Percentiles rank a stretch among this genome's conserved stretches.
These are phyloP conservation scores for Pogona vitticeps DNA, from an alignment of 2,113 vertebrate genomes.

Conservation along the genomic window DNA sequence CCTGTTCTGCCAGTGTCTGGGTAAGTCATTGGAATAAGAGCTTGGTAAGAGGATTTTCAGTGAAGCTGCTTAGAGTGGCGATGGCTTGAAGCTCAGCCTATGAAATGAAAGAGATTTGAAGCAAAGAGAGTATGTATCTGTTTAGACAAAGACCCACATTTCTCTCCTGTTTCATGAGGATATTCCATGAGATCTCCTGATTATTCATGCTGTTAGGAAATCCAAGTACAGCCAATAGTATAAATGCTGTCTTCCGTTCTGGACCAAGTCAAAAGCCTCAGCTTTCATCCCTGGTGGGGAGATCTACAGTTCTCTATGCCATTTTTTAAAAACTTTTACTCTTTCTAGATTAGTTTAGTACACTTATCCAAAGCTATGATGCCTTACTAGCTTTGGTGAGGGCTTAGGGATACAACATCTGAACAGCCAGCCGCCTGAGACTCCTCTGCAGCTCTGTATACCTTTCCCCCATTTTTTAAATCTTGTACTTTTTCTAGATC, in stretches of 20 bases:
- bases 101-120: slow-evolving; percentile 19
- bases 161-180: not conserved
- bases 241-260: not conserved
- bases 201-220: slow-evolving; percentile 18
- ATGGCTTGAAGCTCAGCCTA: not conserved
- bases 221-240: not conserved
- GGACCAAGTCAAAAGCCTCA: not conserved
- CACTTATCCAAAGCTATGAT: not conserved
- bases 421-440: not conserved
- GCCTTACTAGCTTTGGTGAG: not conserved
- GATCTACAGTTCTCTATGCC: not conserved
- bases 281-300: not conserved
- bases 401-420: not conserved
- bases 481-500: not conserved
- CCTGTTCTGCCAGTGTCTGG: not conserved
- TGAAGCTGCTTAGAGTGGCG: slow-evolving; percentile 1
- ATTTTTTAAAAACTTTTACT: not conserved
- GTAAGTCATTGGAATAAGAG: slow-evolving; percentile 2
- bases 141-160: slow-evolving; percentile 14
- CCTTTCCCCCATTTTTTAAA: not conserved
- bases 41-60: slow-evolving; percentile 13
- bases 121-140: not conserved
- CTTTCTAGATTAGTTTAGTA: not conserved
- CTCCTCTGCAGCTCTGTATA: no score
- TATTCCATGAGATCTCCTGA: not conserved